phyloP scores from a whole-genome alignment of 2,888 invertebrate genomes.

The Lochmaea capreae region DNA sequence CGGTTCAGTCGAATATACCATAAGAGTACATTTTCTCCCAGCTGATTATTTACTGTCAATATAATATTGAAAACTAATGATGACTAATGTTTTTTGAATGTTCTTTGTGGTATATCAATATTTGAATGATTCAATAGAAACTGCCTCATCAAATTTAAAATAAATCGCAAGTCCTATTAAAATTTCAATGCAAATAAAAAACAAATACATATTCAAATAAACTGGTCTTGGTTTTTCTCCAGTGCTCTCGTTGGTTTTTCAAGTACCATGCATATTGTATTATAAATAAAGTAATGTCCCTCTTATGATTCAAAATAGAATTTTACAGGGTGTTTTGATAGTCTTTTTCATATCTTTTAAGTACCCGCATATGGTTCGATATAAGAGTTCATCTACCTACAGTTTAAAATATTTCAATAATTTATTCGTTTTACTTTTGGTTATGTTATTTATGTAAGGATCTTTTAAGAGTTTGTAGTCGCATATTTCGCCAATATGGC shows the following conservation, averaged over 20 bases:
- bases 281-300: constrained; percentile 26
- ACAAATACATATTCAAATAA: constrained; percentile 11
- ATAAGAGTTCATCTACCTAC: too few relatives aligned
- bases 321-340: constrained; percentile 17
- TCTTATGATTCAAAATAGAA: constrained; percentile 12
- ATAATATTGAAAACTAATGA: too few relatives aligned
- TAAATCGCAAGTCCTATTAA: too few relatives aligned
- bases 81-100: too few relatives aligned
- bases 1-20: too few relatives aligned
- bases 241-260: constrained; percentile 21
- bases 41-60: too few relatives aligned
- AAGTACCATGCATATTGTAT: constrained; percentile 20
- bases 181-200: constrained; percentile 9
- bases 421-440: not conserved
- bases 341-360: constrained; percentile 4
- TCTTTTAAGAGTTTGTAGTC: too few relatives aligned
- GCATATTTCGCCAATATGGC: too few relatives aligned
- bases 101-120: too few relatives aligned
- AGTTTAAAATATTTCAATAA: not conserved
- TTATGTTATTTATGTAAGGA: not conserved
- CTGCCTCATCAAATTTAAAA: too few relatives aligned
- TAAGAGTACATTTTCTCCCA: too few relatives aligned
- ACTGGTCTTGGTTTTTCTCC: constrained; percentile 2
- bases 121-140: too few relatives aligned
- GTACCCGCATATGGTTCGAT: constrained; percentile 15